Percentiles rank a stretch among this genome's conserved stretches.
Evolutionary conservation across 2,797 vertebrate species (phyloP).

Genomic region (Dendrocincla fuliginosa): DNA sequence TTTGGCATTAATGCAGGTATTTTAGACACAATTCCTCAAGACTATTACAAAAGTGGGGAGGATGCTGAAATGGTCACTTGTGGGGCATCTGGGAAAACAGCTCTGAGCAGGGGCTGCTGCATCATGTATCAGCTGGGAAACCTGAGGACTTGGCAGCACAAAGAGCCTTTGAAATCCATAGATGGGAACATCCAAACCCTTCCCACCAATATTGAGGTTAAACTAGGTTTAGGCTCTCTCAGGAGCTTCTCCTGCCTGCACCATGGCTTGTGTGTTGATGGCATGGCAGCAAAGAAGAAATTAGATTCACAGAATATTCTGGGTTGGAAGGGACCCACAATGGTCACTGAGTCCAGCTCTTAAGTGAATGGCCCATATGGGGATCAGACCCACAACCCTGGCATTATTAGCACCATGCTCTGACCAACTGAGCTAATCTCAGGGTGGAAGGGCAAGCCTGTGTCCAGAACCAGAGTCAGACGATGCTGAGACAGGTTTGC

Average conservation of each 20-base stretch:
- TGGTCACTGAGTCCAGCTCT: not conserved
- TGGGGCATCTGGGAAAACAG: not conserved
- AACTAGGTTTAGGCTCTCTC: not conserved
- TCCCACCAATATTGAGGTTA: accelerated
- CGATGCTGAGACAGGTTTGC: not conserved
- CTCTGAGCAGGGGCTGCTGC: not conserved
- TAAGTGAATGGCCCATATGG: not conserved
- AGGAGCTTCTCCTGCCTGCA: not conserved
- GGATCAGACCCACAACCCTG: not conserved
- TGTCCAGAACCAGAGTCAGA: not conserved
- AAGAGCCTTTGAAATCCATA: not conserved
- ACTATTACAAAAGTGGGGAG: accelerated
- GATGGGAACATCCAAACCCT: not conserved
- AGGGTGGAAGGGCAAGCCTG: not conserved
- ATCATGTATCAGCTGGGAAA: accelerated
- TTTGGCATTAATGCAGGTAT: no score
- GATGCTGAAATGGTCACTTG: not conserved
- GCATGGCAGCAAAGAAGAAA: accelerated
- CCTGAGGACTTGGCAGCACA: not conserved
- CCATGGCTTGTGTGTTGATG: accelerated
- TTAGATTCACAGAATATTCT: not conserved
- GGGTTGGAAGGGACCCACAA: not conserved
- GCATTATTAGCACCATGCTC: not conserved
- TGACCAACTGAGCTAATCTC: not conserved
- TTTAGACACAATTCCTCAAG: not conserved